Percentiles rank a stretch among this genome's conserved stretches.
Conservation (phyloP, 2,113 vertebrate genomes). For the Nansenia antarctica region DNA sequence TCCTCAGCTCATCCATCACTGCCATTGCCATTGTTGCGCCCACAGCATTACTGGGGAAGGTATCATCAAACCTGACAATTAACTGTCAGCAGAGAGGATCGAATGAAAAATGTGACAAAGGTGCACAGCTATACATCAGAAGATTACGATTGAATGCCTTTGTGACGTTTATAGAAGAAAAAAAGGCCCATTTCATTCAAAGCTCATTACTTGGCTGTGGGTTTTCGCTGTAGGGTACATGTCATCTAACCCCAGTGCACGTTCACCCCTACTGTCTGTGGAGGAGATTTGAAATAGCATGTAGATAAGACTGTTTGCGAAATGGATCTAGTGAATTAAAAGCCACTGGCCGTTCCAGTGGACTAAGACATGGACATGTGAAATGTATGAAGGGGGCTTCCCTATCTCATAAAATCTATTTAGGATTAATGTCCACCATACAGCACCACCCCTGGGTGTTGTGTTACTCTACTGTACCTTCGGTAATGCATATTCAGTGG, state of each 20-base stretch:
- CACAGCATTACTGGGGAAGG: constrained; percentile 21
- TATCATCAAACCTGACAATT: constrained; percentile 40
- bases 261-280: not conserved
- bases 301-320: not conserved
- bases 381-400: not conserved
- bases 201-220: not conserved
- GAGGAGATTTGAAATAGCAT: not conserved
- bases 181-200: not conserved
- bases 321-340: not conserved
- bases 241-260: not conserved
- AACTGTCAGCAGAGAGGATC: constrained; percentile 18
- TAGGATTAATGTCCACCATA: not conserved
- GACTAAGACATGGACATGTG: not conserved
- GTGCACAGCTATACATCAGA: constrained; percentile 16
- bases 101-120: constrained; percentile 20
- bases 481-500: not conserved
- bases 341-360: not conserved
- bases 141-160: not conserved
- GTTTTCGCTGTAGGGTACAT: not conserved
- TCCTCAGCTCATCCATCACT: constrained; percentile 48
- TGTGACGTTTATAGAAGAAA: constrained; percentile 1
- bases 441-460: not conserved
- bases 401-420: not conserved
- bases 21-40: constrained; percentile 3
- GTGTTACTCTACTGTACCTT: not conserved